Evolutionary conservation across 1,140 invertebrate genomes (phyloP).

Genomic region (Philopotamus ludificatus): DNA sequence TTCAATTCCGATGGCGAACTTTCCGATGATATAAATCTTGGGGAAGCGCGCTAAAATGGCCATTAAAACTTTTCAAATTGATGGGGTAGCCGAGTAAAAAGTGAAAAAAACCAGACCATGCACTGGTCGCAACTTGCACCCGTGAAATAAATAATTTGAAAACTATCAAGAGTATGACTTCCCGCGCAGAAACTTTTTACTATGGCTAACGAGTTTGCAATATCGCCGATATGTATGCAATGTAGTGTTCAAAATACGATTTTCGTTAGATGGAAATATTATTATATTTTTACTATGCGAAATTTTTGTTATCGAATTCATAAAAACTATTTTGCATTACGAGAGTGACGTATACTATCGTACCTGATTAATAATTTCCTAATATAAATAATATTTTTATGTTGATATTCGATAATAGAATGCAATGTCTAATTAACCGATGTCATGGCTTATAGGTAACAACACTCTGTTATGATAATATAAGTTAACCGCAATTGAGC

Average conservation of each 20-base stretch:
- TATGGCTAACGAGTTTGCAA: neutral
- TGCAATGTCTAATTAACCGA: too few relatives aligned
- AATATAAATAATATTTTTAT: too few relatives aligned
- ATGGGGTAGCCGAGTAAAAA: neutral
- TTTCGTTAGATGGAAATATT: neutral
- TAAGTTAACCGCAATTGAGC: too few relatives aligned
- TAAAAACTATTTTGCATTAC: neutral
- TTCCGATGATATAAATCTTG: conserved; percentile 10
- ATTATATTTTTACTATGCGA: neutral
- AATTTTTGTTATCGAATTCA: neutral
- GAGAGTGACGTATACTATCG: too few relatives aligned
- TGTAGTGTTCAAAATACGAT: neutral
- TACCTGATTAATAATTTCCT: too few relatives aligned
- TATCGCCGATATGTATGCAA: neutral
- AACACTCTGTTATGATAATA: too few relatives aligned
- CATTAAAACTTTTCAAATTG: conserved; percentile 29
- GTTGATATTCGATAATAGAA: too few relatives aligned
- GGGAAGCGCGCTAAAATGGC: conserved; percentile 28
- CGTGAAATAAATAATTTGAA: neutral
- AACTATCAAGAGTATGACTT: neutral
- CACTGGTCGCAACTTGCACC: neutral
- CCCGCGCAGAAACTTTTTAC: neutral
- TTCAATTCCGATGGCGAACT: neutral
- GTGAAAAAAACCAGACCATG: neutral
- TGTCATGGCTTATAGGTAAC: too few relatives aligned